Evolutionary conservation across 2,113 vertebrate species (phyloP), one percentile per base, ranked within the genome.

Genomic region (Turnix velox): DNA sequence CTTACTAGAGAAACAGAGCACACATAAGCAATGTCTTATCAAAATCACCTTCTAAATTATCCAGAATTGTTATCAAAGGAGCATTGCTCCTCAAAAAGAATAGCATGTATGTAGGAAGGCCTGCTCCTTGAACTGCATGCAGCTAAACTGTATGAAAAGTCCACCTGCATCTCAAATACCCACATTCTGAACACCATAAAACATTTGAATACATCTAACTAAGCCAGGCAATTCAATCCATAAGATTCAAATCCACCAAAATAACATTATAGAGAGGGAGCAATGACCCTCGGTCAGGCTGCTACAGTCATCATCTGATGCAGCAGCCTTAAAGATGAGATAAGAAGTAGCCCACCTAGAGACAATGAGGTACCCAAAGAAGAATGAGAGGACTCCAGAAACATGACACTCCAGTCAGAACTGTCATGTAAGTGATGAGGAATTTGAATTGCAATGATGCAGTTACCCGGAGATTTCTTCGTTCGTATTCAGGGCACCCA

Each of bases 391-490:
- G 57, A 72, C 6, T 7, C 25, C 33, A 37, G 45, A 37, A 19
- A 28, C 28, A 20, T 49, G 40, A 9, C 27, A 6, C 18, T 71
- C n/a, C n/a, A 9, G 24, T 57, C 37, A 55, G 63, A 62, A 37
- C 31, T 37, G 31, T 49, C 0, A 0, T 2, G 2, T 24, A 39
- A 59, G n/a, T 22, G 15, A 8, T 45, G 28, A 18, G 63, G 37
- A 43, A 57, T 37, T 72, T 37, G 58, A 37, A 35, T 63, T 18
- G 14, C 49, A 42, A 55, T 14, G 22, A 9, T 57, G 13, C 37
- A 33, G 61, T 27, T 52, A 24, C 24, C 30, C 20, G 25, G 30
- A 24, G 19, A 25, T 40, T 45, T 59, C 48, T 82, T 67, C 40
- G 19, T 54, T 75, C 1, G 2, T 33, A 12, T 43, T 52, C 2